These are phyloP conservation scores for Mastomys natalensis DNA, from an alignment of 2,113 vertebrate species.

Conservation along the genomic window DNA sequence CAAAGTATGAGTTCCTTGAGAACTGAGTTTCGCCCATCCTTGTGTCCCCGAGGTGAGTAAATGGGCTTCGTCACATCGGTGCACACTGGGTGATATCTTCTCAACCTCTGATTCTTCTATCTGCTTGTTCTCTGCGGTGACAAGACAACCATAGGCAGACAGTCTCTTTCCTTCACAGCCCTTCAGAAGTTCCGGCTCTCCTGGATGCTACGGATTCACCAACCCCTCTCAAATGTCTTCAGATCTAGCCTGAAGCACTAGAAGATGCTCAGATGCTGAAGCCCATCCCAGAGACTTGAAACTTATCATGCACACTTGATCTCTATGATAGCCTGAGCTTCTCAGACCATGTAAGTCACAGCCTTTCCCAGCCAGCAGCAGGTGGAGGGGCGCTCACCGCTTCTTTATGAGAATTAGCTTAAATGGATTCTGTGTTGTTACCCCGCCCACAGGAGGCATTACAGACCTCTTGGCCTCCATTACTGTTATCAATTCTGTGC, in stretches of 20 bases:
- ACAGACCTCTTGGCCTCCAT: background rate
- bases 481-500: background rate
- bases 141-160: no score
- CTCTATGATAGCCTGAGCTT: background rate
- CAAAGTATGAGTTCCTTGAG: background rate
- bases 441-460: background rate
- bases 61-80: background rate
- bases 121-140: background rate
- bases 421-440: background rate
- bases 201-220: background rate
- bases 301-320: background rate
- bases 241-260: background rate
- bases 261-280: background rate
- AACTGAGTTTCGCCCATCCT: background rate
- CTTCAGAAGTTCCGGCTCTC: background rate
- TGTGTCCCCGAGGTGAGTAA: background rate
- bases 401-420: background rate
- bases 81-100: accelerated
- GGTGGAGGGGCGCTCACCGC: background rate
- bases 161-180: background rate
- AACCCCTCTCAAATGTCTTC: background rate
- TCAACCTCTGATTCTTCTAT: background rate
- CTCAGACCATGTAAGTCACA: background rate
- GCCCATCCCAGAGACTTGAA: background rate
- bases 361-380: background rate